A percentile compares a stretch with the other conserved stretches of the same genome.
phyloP scores from a whole-genome alignment of 2,888 invertebrate species.

The Pristionchus fissidentatus region DNA sequence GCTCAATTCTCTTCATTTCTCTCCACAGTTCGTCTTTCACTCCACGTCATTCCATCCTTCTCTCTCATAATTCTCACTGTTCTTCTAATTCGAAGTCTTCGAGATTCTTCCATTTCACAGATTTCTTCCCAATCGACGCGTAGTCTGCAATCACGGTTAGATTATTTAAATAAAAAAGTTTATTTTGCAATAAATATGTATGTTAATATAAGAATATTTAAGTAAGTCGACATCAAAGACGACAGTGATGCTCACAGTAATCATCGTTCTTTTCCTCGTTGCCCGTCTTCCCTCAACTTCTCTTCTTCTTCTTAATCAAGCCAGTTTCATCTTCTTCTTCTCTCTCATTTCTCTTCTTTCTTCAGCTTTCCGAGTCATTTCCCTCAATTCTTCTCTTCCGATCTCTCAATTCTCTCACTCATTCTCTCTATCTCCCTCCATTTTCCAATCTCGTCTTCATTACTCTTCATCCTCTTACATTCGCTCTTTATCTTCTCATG shows the following conservation, averaged over 20 bases:
- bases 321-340: neutral
- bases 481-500: slow-evolving; percentile 66
- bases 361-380: slow-evolving; percentile 31
- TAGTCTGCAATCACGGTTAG: slow-evolving; percentile 1
- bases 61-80: slow-evolving; percentile 63
- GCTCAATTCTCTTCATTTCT: slow-evolving; percentile 29
- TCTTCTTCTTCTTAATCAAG: slow-evolving; percentile 43
- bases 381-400: neutral
- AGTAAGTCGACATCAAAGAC: slow-evolving; percentile 56
- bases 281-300: slow-evolving; percentile 51
- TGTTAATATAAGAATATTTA: neutral
- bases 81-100: slow-evolving; percentile 59
- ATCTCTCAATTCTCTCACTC: slow-evolving; percentile 30
- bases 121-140: slow-evolving; percentile 1
- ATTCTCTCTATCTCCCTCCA: slow-evolving; percentile 46
- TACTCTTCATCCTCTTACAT: slow-evolving; percentile 64
- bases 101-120: slow-evolving; percentile 11
- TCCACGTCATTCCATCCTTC: slow-evolving; percentile 59
- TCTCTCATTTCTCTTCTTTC: neutral
- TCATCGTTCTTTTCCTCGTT: slow-evolving; percentile 64
- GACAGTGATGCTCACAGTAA: slow-evolving; percentile 66
- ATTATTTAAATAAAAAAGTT: no score
- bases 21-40: neutral
- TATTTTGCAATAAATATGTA: neutral
- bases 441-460: slow-evolving; percentile 56